Base-by-base conservation (phyloP, 2,113 vertebrate species). In the Erinaceus europaeus region DNA sequence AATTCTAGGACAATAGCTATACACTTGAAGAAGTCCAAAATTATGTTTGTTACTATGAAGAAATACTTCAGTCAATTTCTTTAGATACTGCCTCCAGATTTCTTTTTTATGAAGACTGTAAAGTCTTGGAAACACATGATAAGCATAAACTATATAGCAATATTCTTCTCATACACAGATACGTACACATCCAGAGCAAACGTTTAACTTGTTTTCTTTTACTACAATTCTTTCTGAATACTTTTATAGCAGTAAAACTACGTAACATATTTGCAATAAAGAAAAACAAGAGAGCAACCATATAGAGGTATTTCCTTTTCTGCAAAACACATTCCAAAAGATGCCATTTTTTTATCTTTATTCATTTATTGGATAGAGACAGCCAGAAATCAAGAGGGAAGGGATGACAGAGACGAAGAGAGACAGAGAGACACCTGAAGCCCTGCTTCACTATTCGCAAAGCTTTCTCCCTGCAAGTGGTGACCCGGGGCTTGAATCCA, bases 231-330 rank as follows among this genome's bases (percentile, higher is more conserved):
- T 7, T 36, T 73, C 25, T 62, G 53, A 92, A 79, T 78, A 71
- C 68, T 74, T 88, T 69, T 79, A 40, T 18, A 79, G 52, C 32
- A 69, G 38, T 55, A 62, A 80, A 88, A 68, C 50, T 67, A 61
- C n/a, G 40, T 74, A 73, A 42, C 13, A 38, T 67, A n/a, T 18
- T 55, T 20, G 36, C 52, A 72, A 59, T 65, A 50, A 68, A 29
- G 25, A 40, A 71, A 83, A 18, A 18, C 72, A 62, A 57, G 38
- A 74, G 12, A 17, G 12, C 27, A 80, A 55, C 29, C 80, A 57
- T 11, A 40, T 50, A 21, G 79, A 42, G 42, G 42, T 46, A 50
- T 27, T 61, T 84, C n/a, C 36, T 84, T 53, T 78, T 50, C 67
- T 88, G 14, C 4, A 88, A 69, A 79, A 52, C 32, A 40, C 15